phyloP scores from a whole-genome alignment of 1,140 invertebrate species.

The Leptinotarsa undecemlineata region DNA sequence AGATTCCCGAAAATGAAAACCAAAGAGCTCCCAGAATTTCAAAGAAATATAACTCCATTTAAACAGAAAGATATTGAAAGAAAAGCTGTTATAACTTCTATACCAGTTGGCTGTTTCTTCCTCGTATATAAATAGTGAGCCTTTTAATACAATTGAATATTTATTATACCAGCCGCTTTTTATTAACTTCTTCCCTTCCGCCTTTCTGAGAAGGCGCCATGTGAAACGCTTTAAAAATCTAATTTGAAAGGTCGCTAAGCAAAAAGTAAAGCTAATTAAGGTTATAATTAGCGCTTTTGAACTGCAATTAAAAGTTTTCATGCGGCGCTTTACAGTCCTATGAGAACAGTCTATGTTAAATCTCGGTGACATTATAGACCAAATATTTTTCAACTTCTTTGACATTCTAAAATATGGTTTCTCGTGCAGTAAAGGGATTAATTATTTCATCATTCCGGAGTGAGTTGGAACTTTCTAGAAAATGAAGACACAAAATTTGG shows the following conservation, averaged over 20 bases:
- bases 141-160: constrained; percentile 4
- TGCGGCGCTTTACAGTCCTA: background rate
- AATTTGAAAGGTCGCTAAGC: constrained; percentile 8
- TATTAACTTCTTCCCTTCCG: background rate
- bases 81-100: no score
- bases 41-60: no score
- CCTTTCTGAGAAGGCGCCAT: constrained; percentile 8
- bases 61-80: no score
- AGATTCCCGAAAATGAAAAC: no score
- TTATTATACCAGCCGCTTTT: background rate
- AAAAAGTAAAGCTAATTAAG: constrained; percentile 16
- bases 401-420: background rate
- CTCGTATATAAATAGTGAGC: background rate
- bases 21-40: no score
- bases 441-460: no score
- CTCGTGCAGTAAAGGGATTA: background rate
- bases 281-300: constrained; percentile 20
- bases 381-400: background rate
- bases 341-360: background rate
- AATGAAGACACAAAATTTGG: no score
- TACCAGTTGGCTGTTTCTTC: background rate
- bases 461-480: no score
- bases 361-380: background rate
- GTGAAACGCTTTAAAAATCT: constrained; percentile 11
- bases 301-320: constrained; percentile 10